Conservation (phyloP, 1,140 invertebrate species). For the Asbolus verrucosus region DNA sequence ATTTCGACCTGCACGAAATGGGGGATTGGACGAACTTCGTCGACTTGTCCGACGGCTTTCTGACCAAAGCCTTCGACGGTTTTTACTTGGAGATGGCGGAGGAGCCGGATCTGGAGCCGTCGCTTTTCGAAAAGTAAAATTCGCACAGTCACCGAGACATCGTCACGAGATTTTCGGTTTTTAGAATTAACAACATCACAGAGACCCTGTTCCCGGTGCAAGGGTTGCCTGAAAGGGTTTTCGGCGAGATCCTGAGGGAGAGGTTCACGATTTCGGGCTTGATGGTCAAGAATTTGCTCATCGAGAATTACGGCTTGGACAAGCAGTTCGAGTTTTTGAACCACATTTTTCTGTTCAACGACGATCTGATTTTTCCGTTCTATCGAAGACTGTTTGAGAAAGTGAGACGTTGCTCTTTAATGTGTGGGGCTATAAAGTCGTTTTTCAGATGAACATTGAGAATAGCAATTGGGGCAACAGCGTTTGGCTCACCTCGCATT, state of each 20-base stretch:
- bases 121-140: slow-evolving; percentile 1
- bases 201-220: slow-evolving; percentile 56
- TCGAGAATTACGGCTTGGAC: slow-evolving; percentile 68
- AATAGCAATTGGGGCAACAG: slow-evolving; percentile 56
- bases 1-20: slow-evolving; percentile 46
- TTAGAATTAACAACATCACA: slow-evolving; percentile 55
- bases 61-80: slow-evolving; percentile 59
- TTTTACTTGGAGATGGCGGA: slow-evolving; percentile 22
- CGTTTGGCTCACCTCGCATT: slow-evolving; percentile 59
- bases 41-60: slow-evolving; percentile 59
- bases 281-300: slow-evolving; percentile 68
- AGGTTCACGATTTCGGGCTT: slow-evolving; percentile 67
- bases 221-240: slow-evolving; percentile 65
- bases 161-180: background rate
- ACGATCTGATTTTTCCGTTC: slow-evolving; percentile 74
- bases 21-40: slow-evolving; percentile 58
- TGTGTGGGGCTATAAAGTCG: too few relatives aligned
- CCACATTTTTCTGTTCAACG: slow-evolving; percentile 75
- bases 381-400: slow-evolving; percentile 71
- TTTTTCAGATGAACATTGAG: slow-evolving; percentile 47
- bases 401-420: slow-evolving; percentile 63
- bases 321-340: slow-evolving; percentile 67
- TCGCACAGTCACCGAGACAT: too few relatives aligned
- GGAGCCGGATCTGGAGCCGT: background rate
- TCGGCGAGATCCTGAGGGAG: slow-evolving; percentile 65